Conservation (phyloP, 2,888 invertebrate species). For the Loripinus fragilis region DNA sequence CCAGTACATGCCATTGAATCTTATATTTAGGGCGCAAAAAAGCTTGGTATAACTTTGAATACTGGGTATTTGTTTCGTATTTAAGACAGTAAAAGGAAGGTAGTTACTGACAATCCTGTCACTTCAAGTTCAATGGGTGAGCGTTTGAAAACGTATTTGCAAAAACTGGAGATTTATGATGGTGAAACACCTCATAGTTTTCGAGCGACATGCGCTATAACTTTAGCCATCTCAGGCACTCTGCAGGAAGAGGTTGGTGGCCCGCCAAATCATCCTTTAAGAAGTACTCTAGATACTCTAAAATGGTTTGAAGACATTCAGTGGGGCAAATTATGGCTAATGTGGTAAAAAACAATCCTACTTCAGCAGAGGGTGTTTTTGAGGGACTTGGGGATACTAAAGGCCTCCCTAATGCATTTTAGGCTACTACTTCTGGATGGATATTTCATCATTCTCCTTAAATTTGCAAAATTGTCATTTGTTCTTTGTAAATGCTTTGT, state of each 20-base stretch:
- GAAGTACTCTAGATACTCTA: not conserved
- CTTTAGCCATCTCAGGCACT: slow-evolving; percentile 2
- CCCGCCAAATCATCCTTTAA: not conserved
- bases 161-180: not conserved
- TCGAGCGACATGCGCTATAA: not conserved
- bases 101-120: slow-evolving; percentile 6
- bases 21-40: slow-evolving; percentile 2
- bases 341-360: slow-evolving; percentile 3
- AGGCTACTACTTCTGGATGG: too few relatives aligned
- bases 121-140: slow-evolving; percentile 4
- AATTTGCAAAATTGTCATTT: too few relatives aligned
- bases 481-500: too few relatives aligned
- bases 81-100: not conserved
- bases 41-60: not conserved
- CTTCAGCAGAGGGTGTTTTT: not conserved
- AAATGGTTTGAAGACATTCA: slow-evolving; percentile 1
- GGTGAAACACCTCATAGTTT: slow-evolving; percentile 2
- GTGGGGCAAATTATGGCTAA: slow-evolving; percentile 7
- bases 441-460: too few relatives aligned
- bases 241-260: slow-evolving; percentile 2
- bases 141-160: slow-evolving; percentile 3
- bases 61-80: slow-evolving; percentile 20
- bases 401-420: not conserved
- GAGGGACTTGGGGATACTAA: not conserved
- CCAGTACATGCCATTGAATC: slow-evolving; percentile 15